Base-by-base conservation (phyloP, 2,113 vertebrate species). In the Gnathonemus echidnorhynchus region DNA sequence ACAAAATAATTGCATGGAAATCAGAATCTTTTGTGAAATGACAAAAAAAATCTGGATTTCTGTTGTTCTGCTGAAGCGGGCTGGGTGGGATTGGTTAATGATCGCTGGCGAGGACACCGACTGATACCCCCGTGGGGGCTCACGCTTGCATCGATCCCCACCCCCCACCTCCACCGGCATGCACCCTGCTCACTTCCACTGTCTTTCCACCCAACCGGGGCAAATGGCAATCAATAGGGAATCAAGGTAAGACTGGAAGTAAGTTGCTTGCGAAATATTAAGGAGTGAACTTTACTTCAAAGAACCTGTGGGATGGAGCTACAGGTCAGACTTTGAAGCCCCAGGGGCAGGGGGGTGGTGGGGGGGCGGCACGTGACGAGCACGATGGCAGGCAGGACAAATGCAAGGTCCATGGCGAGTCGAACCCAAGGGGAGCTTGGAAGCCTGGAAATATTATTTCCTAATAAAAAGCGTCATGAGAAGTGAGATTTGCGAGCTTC, bases 261-360 rank as follows among this genome's bases (percentile, higher is more conserved):
- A 94, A 95, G 95, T 95, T 94, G 92, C 91, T 93, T 21, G 90
- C 93, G 89, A 96, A 95, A 95, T 92, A 93, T 92, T 94, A 91
- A 90, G 77, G 89, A 88, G 92, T 94, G 94, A 96, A 95, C 94
- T 95, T 95, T 93, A 95, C 94, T 95, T 96, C 94, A 95, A 95
- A 91, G 91, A 93, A 92, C 92, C 93, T 94, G 92, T 91, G 92
- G 93, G 93, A 93, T 83, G 46, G 86, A 86, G 74, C 74, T 66
- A 90, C 50, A 27, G 46, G 87, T 86, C 80, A 1, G 91, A 92
- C 94, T 93, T 94, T 94, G 94, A 50, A 50, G 88, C 45, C 48
- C n/a, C 4, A 17, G 46, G 49, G 9, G 70, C 42, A 42, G 15
- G 31, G 48, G 35, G 21, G 58, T 0, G 7, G 91, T 0, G 7